Base-by-base conservation (phyloP, 2,797 vertebrate genomes). In the Chloroceryle amazona region DNA sequence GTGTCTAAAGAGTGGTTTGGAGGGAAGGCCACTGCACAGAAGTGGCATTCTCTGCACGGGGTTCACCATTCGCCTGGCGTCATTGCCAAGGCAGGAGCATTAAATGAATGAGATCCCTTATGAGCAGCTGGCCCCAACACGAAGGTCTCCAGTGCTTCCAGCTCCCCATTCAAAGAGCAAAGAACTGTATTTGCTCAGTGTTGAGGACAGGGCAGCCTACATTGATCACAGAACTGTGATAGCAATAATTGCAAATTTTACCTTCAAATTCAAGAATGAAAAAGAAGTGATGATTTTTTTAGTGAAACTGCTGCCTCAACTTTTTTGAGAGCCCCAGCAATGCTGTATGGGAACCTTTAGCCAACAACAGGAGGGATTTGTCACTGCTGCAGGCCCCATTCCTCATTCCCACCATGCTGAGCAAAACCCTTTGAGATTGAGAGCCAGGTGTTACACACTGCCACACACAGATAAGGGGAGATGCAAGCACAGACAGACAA, bases 31-130 rank as follows among this genome's bases (percentile, higher is more conserved):
- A 4, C 26, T 10, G 57, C 78, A 29, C 44, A 46, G 47, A 58
- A 4, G 0, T 51, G 44, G 4, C 14, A 9, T 11, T 57, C 37
- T 1, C 12, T 39, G n/a, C 0, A 0, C 0, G 1, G 1, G 4
- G 3, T 9, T 80, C 68, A 41, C n/a, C 25, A 1, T 13, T 23
- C 11, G 4, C 26, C 39, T 42, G 41, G 2, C 1, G 0, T 13
- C 5, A 8, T 5, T 66, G 67, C 33, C 2, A 4, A 17, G 18
- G 0, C 1, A 2, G 44, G 28, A 76, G 21, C 19, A 5, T 8
- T 11, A 14, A 20, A 8, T 0, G 23, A 58, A n/a, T 35, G 20
- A 49, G 39, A 65, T 17, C 28, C 44, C 51, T 28, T 35, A 6
- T 0, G 7, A 26, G 19, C 67, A 46, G 52, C 3, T 73, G 35